These are phyloP conservation scores for Meganola albula DNA, from an alignment of 2,888 invertebrate species.

Conservation along the genomic window DNA sequence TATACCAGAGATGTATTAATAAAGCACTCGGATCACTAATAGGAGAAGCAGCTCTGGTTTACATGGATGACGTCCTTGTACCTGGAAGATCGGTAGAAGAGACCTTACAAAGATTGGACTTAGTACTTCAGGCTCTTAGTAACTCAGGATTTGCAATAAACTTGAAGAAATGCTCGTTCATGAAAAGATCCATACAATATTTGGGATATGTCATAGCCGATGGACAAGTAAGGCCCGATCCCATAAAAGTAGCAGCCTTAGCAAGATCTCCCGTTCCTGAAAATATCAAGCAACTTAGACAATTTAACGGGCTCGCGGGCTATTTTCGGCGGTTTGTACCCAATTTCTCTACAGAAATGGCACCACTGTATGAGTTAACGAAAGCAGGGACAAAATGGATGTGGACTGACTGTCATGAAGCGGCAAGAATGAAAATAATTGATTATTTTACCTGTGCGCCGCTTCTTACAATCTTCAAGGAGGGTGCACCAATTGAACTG, in stretches of 20 bases:
- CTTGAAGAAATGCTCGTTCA: conserved; percentile 1
- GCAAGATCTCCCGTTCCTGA: neutral
- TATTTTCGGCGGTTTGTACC: conserved; percentile 9
- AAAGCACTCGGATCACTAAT: neutral
- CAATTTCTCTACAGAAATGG: conserved; percentile 6
- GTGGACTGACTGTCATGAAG: conserved; percentile 1
- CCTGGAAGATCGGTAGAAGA: neutral
- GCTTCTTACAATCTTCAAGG: conserved; percentile 1
- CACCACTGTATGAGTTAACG: conserved; percentile 2
- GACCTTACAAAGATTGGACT: neutral
- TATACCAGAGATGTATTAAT: neutral
- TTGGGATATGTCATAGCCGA: conserved; percentile 5
- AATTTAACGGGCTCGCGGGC: conserved; percentile 5
- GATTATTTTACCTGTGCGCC: neutral
- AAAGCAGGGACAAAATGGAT: conserved; percentile 2
- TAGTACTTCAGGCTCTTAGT: neutral
- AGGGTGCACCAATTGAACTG: conserved; percentile 1
- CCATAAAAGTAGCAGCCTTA: neutral
- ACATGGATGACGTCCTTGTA: neutral
- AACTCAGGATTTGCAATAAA: neutral
- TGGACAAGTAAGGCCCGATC: neutral
- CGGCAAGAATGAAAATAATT: neutral
- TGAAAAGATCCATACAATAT: neutral
- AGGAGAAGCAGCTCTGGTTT: neutral
- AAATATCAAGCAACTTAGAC: conserved; percentile 6